phyloP scores from a whole-genome alignment of 2,113 vertebrate species.

The Rhea pennata region DNA sequence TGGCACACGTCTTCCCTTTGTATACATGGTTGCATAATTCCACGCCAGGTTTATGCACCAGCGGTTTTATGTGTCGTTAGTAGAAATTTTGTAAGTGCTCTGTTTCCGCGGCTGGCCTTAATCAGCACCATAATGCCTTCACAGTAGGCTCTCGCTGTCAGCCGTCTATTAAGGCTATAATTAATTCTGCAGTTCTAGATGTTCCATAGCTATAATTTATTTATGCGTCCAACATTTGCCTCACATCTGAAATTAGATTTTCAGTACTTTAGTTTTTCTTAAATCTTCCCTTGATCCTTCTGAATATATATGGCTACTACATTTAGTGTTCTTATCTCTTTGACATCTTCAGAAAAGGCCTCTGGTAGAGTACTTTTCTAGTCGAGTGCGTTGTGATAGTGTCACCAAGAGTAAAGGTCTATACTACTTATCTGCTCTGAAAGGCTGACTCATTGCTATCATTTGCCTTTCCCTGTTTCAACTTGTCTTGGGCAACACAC shows the following conservation, averaged over 20 bases:
- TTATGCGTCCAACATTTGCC: conserved; percentile 42
- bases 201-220: conserved; percentile 56
- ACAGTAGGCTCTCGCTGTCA: conserved; percentile 20
- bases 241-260: conserved; percentile 54
- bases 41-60: background rate
- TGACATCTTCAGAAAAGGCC: background rate
- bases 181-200: conserved; percentile 60
- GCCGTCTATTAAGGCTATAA: conserved; percentile 49
- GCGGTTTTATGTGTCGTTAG: background rate
- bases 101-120: conserved; percentile 11
- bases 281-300: conserved; percentile 19
- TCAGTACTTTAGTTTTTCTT: conserved; percentile 16
- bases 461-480: conserved; percentile 12
- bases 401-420: conserved; percentile 41
- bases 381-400: background rate
- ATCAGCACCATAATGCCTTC: conserved; percentile 35
- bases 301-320: background rate
- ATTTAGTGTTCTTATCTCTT: background rate
- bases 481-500: background rate
- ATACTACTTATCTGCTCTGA: background rate
- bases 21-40: background rate
- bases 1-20: background rate
- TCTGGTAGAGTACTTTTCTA: background rate
- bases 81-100: background rate
- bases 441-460: conserved; percentile 20